Evolutionary conservation across 2,888 invertebrate species (phyloP), one percentile per base, ranked within the genome.

Genomic region (Brenthis daphne): DNA sequence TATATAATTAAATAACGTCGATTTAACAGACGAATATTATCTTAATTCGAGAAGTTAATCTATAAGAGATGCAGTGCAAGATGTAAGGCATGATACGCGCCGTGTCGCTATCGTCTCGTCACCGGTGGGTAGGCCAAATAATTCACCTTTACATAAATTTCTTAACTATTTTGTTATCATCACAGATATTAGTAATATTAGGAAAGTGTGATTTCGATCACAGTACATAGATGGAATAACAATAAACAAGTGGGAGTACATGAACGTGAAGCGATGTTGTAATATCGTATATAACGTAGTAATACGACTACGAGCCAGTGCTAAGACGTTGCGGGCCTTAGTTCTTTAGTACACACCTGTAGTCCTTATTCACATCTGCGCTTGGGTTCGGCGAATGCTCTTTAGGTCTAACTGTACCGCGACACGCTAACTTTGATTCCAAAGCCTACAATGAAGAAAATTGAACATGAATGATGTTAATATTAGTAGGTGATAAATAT

Each of bases 371-470:
- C 78, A 92, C 93, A 76, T 93, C 93, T 76, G 92, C 81, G 78
- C 85, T 84, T 72, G 90, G 82, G 83, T 93, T 93, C 82, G 93
- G 89, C 79, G 93, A 89, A 80, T 89, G 92, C 81, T 92, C 93
- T 87, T 91, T 92, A 88, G 93, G 92, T 90, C 90, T 93, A 90
- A 92, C 90, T 69, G 93, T 87, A 89, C 92, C 92, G 79, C 94
- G 93, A 93, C 94, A 95, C 77, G 94, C 94, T 89, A 95, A 93
- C 86, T 95, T 95, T 84, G 94, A 94, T 93, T 95, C 95, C 93
- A 95, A 93, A 82, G 94, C 95, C 95, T 95, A 93, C 85, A 93
- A 93, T 88, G 89, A 89, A 89, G 88, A 92, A 90, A 90, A 92
- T 84, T 88, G 81, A 82, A 85, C 83, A 90, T 92, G 91, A 89